phyloP scores from a whole-genome alignment of 2,797 vertebrate species.

The Pseudochaenichthys georgianus region DNA sequence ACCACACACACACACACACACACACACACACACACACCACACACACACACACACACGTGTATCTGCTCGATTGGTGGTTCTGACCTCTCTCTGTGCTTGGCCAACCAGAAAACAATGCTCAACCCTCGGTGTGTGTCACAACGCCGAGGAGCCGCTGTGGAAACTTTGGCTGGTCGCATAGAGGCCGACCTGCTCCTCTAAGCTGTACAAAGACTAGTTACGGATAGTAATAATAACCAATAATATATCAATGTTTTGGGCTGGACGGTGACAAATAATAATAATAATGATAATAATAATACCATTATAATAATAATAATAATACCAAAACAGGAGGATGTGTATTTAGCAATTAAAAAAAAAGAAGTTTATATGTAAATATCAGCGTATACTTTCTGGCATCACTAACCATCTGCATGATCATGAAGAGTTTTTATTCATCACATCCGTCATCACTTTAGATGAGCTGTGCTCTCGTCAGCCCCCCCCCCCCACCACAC shows the following conservation, averaged over 20 bases:
- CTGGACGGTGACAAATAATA: constrained; percentile 82
- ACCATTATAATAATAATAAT: constrained; percentile 68
- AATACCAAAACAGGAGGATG: constrained; percentile 77
- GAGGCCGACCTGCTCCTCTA: constrained; percentile 75
- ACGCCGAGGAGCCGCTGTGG: constrained; percentile 64
- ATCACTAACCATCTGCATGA: constrained; percentile 83
- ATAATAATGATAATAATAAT: constrained; percentile 70
- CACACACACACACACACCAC: too few species aligned
- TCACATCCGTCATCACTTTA: constrained; percentile 68
- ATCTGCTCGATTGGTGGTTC: constrained; percentile 75
- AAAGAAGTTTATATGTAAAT: constrained; percentile 88
- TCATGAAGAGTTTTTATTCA: constrained; percentile 75
- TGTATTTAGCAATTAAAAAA: constrained; percentile 85
- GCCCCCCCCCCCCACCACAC: constrained; percentile 20
- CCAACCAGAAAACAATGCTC: constrained; percentile 76
- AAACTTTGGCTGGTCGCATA: constrained; percentile 61
- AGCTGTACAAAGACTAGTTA: constrained; percentile 88
- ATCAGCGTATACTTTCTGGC: constrained; percentile 82
- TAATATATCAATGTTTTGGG: constrained; percentile 87
- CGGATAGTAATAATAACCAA: constrained; percentile 86
- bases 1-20: constrained; percentile 46
- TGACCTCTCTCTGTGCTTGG: constrained; percentile 78
- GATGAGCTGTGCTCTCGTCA: constrained; percentile 80
- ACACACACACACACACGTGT: constrained; percentile 36
- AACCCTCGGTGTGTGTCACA: constrained; percentile 58